Base-by-base conservation (phyloP, 2,797 vertebrate species). In the Philypnodon macrostomus region DNA sequence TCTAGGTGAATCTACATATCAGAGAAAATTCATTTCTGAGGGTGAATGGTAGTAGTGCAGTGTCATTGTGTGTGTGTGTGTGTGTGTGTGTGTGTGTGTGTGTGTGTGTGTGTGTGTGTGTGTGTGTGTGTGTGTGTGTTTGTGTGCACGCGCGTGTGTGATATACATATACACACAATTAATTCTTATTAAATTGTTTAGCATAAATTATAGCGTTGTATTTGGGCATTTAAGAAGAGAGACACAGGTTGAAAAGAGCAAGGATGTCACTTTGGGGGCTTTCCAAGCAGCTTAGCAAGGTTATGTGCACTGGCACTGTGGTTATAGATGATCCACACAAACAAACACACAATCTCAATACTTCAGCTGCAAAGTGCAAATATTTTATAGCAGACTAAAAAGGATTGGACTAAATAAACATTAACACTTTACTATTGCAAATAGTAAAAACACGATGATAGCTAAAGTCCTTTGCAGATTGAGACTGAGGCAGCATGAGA, bases 271-370 rank as follows among this genome's bases (percentile, higher is more conserved):
- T 58, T n/a, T 61, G 54, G 88, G 89, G 88, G 88, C 70, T 91
- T 91, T 91, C 88, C 88, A 73, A 54, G 61, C 77, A 70, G 65
- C 78, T 76, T 51, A 76, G 83, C 80, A 78, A 84, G 77, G 86
- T 88, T 83, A 85, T 87, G 78, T 82, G 87, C 58, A 58, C 66
- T 76, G 75, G 71, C 74, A 75, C 57, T 74, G 81, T 67, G 77
- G 75, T 85, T 80, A 61, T 47, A 81, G 67, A 68, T 64, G 58
- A 35, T 29, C 38, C 32, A 24, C 37, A 54, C 26, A 53, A 33
- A 46, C 29, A 29, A 29, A 50, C 37, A 35, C 29, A 53, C 29
- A 16, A 50, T 70, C 46, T 26, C 14, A 50, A 17, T 19, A 2
- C 35, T 4, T 9, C 56, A 13, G 13, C 3, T 6, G 46, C 19